A percentile compares a stretch with the other conserved stretches of the same genome.
phyloP scores from a whole-genome alignment of 2,113 vertebrate species.

The Myotis brandtii region DNA sequence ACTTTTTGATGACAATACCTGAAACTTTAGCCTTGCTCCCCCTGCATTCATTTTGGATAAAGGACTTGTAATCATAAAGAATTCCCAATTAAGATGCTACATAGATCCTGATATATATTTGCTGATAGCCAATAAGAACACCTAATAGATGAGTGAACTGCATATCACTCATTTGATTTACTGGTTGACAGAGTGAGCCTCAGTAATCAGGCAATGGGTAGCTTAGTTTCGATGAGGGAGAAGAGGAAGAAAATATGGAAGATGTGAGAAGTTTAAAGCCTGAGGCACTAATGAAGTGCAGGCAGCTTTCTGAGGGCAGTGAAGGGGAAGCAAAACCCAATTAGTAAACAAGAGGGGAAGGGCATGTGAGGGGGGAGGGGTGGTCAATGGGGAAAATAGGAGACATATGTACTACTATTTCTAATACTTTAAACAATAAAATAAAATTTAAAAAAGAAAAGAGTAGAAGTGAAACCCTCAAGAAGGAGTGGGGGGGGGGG shows the following conservation, averaged over 20 bases:
- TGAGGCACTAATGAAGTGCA: background rate
- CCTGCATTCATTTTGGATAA: background rate
- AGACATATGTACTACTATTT: no score
- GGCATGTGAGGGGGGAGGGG: no score
- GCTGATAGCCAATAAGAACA: background rate
- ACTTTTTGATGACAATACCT: background rate
- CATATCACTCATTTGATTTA: background rate
- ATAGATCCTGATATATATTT: background rate
- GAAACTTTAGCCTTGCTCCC: background rate
- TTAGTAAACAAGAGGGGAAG: background rate
- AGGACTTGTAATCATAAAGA: background rate
- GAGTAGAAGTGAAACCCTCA: background rate
- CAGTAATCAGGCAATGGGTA: background rate
- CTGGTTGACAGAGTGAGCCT: background rate
- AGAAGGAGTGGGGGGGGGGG: background rate
- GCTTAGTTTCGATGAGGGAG: background rate
- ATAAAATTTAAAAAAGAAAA: no score
- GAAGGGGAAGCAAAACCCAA: background rate
- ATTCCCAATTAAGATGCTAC: background rate
- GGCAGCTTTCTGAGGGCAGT: background rate
- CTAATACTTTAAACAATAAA: no score
- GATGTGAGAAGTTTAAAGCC: background rate
- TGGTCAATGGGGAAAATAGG: no score
- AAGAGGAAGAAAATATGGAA: background rate
- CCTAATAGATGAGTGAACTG: background rate